Evolutionary conservation across 2,888 invertebrate species (phyloP).

Genomic region (Ferdinandea cuprea): DNA sequence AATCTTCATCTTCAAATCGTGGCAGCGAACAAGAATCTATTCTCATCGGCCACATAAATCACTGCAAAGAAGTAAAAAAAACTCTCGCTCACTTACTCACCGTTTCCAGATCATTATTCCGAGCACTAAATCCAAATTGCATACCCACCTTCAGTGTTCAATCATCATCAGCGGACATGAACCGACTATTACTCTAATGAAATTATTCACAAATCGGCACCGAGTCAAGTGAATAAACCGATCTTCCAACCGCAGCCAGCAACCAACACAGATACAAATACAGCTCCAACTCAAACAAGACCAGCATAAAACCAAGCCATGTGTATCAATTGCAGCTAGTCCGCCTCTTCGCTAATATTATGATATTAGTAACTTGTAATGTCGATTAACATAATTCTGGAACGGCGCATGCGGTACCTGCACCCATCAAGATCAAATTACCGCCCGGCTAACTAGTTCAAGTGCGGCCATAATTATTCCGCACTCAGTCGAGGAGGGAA

Average conservation of each 20-base stretch:
- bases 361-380: slow-evolving; percentile 74
- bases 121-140: slow-evolving; percentile 43
- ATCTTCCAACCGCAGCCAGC: slow-evolving; percentile 11
- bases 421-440: slow-evolving; percentile 57
- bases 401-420: slow-evolving; percentile 38
- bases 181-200: slow-evolving; percentile 63
- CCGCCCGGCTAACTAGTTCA: slow-evolving; percentile 68
- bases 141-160: slow-evolving; percentile 21
- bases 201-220: slow-evolving; percentile 72
- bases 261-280: too few relatives aligned
- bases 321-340: slow-evolving; percentile 69
- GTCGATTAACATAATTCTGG: slow-evolving; percentile 72
- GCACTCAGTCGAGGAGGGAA: neutral
- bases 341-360: slow-evolving; percentile 71
- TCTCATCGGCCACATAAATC: slow-evolving; percentile 36
- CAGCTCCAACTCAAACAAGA: slow-evolving; percentile 2
- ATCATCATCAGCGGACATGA: slow-evolving; percentile 63
- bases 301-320: slow-evolving; percentile 2
- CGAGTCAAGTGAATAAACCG: slow-evolving; percentile 49
- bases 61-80: neutral
- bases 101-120: slow-evolving; percentile 48
- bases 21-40: neutral
- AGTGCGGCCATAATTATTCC: slow-evolving; percentile 62
- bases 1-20: slow-evolving; percentile 1
- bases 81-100: slow-evolving; percentile 9